These are phyloP conservation scores for Sclerodermus sp. DNA, from an alignment of 2,888 invertebrate genomes.

Conservation along the genomic window DNA sequence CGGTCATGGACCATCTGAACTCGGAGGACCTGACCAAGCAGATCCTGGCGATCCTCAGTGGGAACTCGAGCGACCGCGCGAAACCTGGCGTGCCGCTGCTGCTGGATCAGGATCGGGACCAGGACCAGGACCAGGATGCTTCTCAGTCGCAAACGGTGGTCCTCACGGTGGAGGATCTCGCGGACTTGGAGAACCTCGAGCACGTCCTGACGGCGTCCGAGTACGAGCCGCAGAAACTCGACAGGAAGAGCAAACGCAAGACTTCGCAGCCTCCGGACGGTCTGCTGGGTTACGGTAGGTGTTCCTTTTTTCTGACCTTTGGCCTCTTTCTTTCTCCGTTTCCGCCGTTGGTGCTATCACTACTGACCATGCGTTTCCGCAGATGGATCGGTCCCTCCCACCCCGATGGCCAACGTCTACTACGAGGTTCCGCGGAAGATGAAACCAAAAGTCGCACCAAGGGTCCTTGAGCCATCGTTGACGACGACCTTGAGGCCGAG, in stretches of 20 bases:
- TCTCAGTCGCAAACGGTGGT: constrained; percentile 16
- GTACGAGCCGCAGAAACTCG: constrained; percentile 44
- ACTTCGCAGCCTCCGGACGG: neutral
- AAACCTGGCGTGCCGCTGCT: no score
- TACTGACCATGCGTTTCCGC: no score
- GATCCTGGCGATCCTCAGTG: constrained; percentile 6
- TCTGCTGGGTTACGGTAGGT: neutral
- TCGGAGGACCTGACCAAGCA: constrained; percentile 2
- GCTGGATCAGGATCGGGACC: no score
- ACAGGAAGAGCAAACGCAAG: constrained; percentile 18
- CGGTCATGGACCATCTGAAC: neutral
- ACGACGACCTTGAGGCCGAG: no score
- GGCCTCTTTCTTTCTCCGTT: no score
- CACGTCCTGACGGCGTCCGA: constrained; percentile 31
- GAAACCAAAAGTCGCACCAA: no score
- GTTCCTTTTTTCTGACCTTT: no score
- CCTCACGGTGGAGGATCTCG: constrained; percentile 16
- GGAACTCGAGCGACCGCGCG: no score
- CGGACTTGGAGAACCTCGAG: constrained; percentile 32
- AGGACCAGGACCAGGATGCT: constrained; percentile 18
- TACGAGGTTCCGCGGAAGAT: constrained; percentile 18
- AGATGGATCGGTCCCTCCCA: no score
- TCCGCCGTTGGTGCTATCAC: no score
- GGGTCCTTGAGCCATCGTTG: no score
- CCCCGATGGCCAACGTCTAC: constrained; percentile 9